A percentile compares a stretch with the other conserved stretches of the same genome.
Evolutionary conservation across 2,113 vertebrate genomes (phyloP).

Genomic region (Myanophis thanlyinensis): DNA sequence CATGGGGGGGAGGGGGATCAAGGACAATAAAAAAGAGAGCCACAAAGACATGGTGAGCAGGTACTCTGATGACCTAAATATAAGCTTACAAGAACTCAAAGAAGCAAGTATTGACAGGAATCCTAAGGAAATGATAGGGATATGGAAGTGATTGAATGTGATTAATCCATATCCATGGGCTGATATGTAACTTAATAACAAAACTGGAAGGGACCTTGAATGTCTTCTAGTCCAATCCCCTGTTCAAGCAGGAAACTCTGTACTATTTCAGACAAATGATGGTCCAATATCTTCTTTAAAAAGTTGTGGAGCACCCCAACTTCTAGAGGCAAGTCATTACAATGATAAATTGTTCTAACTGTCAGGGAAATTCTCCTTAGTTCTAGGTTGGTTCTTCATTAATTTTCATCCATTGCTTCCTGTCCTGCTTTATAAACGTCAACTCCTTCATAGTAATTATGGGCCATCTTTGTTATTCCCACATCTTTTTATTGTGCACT

Average conservation of each 20-base stretch:
- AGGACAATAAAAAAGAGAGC: neutral
- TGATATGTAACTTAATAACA: neutral
- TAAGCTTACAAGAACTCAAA: neutral
- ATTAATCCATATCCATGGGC: neutral
- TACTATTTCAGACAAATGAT: neutral
- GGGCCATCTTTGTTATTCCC: neutral
- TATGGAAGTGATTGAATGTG: neutral
- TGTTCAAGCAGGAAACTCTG: neutral
- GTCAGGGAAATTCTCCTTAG: neutral
- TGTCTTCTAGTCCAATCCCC: neutral
- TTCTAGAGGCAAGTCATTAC: neutral
- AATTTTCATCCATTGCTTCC: neutral
- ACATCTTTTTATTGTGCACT: neutral
- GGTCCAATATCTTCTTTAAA: neutral
- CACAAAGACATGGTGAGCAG: neutral
- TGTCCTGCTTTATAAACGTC: neutral
- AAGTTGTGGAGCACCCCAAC: neutral
- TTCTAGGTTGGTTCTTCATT: neutral
- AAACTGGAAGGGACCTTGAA: neutral
- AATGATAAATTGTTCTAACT: neutral
- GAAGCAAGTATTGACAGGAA: neutral
- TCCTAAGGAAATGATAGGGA: neutral
- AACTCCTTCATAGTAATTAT: neutral
- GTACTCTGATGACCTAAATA: neutral
- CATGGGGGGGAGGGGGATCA: neutral